Percentiles rank a stretch among this genome's conserved stretches.
Evolutionary conservation across 2,113 vertebrate species (phyloP).

Genomic region (Notechis scutatus): DNA sequence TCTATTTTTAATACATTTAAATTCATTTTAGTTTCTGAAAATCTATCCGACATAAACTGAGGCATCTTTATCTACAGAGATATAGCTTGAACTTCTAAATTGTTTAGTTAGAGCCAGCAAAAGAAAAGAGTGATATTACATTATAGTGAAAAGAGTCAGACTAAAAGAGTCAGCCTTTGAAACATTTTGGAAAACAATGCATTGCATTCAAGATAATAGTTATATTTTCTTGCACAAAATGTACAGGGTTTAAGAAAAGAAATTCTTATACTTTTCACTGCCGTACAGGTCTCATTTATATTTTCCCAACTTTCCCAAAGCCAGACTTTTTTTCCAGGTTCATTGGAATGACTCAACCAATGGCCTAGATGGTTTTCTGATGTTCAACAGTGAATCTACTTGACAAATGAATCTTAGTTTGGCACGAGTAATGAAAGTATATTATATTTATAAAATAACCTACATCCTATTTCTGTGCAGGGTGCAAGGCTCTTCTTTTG

Average conservation of each 20-base stretch:
- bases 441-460: neutral
- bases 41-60: conserved; percentile 46
- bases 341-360: neutral
- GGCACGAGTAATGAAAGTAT: neutral
- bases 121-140: conserved; percentile 1
- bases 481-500: neutral
- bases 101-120: conserved; percentile 3
- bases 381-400: neutral
- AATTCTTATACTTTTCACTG: neutral
- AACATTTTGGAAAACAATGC: rapidly evolving
- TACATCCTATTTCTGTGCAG: neutral
- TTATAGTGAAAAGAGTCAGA: neutral
- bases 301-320: neutral
- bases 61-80: conserved; percentile 30
- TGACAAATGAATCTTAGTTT: neutral
- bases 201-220: neutral
- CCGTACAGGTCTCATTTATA: neutral
- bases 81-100: conserved; percentile 21
- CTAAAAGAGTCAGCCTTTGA: neutral
- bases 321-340: neutral
- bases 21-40: conserved; percentile 33
- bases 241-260: neutral
- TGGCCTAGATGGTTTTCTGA: neutral
- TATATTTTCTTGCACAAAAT: neutral
- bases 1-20: conserved; percentile 30